Conservation (phyloP, 2,888 invertebrate species). For the Cacoxenus indagator region DNA sequence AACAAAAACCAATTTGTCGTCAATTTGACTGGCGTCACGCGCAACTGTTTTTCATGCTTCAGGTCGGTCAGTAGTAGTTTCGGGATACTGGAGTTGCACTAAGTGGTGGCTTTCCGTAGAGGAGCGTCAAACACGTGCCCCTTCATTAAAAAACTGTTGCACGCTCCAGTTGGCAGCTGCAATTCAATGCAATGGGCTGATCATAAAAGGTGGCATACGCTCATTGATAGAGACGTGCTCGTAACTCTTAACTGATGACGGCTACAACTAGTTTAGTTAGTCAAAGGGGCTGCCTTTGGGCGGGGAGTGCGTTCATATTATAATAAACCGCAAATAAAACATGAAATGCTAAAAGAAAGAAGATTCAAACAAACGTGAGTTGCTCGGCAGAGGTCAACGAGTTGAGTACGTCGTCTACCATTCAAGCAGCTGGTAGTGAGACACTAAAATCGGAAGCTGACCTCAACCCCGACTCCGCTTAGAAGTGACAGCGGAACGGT, state of each 20-base stretch:
- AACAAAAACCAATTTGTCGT: slow-evolving; percentile 12
- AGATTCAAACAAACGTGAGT: not conserved
- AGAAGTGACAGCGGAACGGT: slow-evolving; percentile 12
- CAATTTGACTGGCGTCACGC: slow-evolving; percentile 9
- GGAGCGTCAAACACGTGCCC: not conserved
- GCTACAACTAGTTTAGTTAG: not conserved
- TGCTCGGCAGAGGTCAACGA: not conserved
- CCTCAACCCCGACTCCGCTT: not conserved
- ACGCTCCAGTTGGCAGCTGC: no score
- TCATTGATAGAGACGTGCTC: not conserved
- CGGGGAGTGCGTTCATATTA: not conserved
- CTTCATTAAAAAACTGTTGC: not conserved
- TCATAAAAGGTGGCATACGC: no score
- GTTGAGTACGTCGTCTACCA: not conserved
- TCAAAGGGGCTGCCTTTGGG: not conserved
- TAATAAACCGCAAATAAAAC: slow-evolving; percentile 24
- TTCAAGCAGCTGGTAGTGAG: slow-evolving; percentile 2
- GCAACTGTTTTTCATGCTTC: slow-evolving; percentile 6
- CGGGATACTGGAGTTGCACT: not conserved
- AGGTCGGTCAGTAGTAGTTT: not conserved
- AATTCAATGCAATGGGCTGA: no score
- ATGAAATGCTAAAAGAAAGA: not conserved
- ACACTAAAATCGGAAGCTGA: slow-evolving; percentile 1
- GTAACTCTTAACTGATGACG: not conserved
- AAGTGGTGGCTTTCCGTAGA: not conserved